These are phyloP conservation scores for Heteropelma amictum DNA, from an alignment of 2,888 invertebrate genomes.

Conservation along the genomic window DNA sequence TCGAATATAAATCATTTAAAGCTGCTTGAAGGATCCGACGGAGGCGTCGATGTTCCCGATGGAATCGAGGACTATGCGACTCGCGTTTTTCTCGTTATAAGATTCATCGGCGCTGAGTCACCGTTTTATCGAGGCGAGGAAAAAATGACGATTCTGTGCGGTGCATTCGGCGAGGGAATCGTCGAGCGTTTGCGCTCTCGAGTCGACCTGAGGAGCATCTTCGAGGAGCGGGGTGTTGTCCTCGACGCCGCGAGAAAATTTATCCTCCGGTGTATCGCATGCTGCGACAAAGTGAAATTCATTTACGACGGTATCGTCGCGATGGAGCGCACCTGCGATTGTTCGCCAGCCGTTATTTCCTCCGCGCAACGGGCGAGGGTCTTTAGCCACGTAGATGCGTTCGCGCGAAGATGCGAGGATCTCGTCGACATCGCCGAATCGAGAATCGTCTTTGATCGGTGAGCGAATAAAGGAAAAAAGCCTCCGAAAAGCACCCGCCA, in stretches of 20 bases:
- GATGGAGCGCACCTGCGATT: constrained; percentile 31
- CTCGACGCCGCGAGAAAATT: constrained; percentile 77
- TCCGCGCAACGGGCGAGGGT: constrained; percentile 78
- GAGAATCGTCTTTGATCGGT: constrained; percentile 80
- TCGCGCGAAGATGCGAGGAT: constrained; percentile 80
- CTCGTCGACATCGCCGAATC: constrained; percentile 80
- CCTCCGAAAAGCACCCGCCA: no score
- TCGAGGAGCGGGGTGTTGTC: constrained; percentile 79
- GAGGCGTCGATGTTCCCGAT: constrained; percentile 76
- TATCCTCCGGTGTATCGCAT: constrained; percentile 78
- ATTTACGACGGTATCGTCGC: constrained; percentile 71
- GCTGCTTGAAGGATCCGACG: constrained; percentile 78
- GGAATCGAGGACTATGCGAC: constrained; percentile 78
- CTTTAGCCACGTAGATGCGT: constrained; percentile 80
- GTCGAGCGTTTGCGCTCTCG: constrained; percentile 78
- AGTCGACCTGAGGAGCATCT: constrained; percentile 78
- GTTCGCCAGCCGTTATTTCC: constrained; percentile 63
- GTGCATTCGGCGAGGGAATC: constrained; percentile 80
- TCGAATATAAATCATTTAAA: constrained; percentile 80
- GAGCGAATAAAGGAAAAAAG: constrained; percentile 44
- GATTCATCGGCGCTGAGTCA: constrained; percentile 80
- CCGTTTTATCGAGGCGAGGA: constrained; percentile 79
- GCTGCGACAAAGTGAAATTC: constrained; percentile 78
- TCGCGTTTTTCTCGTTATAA: constrained; percentile 78
- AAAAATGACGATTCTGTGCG: constrained; percentile 74